A percentile compares a stretch with the other conserved stretches of the same genome.
Evolutionary conservation across 2,113 vertebrate genomes (phyloP).

Genomic region (Pterophyllum scalare): DNA sequence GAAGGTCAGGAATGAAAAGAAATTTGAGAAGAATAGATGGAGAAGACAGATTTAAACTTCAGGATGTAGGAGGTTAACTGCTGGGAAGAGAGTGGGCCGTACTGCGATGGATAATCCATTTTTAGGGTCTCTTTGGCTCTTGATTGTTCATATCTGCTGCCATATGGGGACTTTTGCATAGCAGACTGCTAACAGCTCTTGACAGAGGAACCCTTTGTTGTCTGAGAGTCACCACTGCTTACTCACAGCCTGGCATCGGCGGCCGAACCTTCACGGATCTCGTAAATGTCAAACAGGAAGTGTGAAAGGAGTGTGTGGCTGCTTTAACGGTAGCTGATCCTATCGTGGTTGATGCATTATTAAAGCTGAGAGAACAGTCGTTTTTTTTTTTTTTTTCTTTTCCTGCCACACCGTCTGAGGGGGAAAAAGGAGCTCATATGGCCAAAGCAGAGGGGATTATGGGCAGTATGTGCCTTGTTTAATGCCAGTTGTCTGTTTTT

Average conservation of each 20-base stretch:
- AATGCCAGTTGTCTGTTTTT: not conserved
- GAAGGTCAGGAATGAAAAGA: not conserved
- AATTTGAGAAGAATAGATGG: slow-evolving; percentile 11
- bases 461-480: slow-evolving; percentile 20
- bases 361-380: slow-evolving; percentile 34
- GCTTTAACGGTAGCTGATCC: slow-evolving; percentile 53
- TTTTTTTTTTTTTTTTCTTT: not conserved
- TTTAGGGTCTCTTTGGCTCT: slow-evolving; percentile 32
- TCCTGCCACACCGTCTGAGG: not conserved
- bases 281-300: slow-evolving; percentile 36
- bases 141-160: not conserved
- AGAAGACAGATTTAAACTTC: slow-evolving; percentile 21
- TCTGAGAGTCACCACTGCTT: slow-evolving; percentile 49
- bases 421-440: slow-evolving; percentile 41
- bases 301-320: slow-evolving; percentile 18
- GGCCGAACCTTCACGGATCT: slow-evolving; percentile 11
- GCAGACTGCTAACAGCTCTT: not conserved
- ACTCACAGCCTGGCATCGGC: slow-evolving; percentile 5
- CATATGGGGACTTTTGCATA: not conserved
- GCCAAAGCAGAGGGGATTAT: slow-evolving; percentile 36
- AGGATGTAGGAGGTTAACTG: slow-evolving; percentile 43
- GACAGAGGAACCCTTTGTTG: slow-evolving; percentile 49
- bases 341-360: slow-evolving; percentile 57
- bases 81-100: slow-evolving; percentile 64
- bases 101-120: slow-evolving; percentile 49